Evolutionary conservation across 1,140 invertebrate species (phyloP).

Genomic region (Drosophila nigromelanica): DNA sequence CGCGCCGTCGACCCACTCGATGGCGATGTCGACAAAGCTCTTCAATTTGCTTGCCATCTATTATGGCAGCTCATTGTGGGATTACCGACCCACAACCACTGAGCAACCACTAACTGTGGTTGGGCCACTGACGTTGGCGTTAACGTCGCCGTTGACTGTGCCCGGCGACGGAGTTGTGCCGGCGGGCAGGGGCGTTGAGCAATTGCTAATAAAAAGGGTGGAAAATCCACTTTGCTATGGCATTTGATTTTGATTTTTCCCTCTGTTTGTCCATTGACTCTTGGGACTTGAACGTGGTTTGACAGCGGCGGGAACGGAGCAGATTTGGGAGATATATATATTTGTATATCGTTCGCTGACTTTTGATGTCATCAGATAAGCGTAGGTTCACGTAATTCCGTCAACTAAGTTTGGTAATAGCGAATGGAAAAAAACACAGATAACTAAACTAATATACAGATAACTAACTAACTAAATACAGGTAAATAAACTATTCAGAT

Average conservation of each 20-base stretch:
- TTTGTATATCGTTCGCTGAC: slow-evolving; percentile 51
- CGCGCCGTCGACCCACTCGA: slow-evolving; percentile 30
- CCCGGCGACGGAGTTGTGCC: background rate
- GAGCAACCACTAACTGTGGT: slow-evolving; percentile 20
- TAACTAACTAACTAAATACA: too few relatives aligned
- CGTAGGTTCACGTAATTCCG: slow-evolving; percentile 7
- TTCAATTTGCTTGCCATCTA: slow-evolving; percentile 83
- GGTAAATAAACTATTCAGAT: too few relatives aligned
- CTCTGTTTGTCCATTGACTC: slow-evolving; percentile 53
- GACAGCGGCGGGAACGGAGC: slow-evolving; percentile 1
- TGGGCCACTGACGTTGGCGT: slow-evolving; percentile 1
- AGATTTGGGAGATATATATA: slow-evolving; percentile 33
- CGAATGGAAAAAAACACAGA: too few relatives aligned
- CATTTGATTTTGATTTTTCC: slow-evolving; percentile 83
- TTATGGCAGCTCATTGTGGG: slow-evolving; percentile 83
- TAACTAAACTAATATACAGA: too few relatives aligned
- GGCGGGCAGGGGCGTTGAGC: slow-evolving; percentile 30
- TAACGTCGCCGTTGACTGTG: slow-evolving; percentile 17
- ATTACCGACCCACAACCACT: slow-evolving; percentile 63
- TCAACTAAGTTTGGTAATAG: slow-evolving; percentile 8
- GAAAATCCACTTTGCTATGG: slow-evolving; percentile 83
- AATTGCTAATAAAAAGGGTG: slow-evolving; percentile 83
- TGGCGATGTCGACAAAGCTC: slow-evolving; percentile 76
- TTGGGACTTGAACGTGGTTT: slow-evolving; percentile 38
- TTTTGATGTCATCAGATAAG: slow-evolving; percentile 68